Evolutionary conservation across 1,140 invertebrate species (phyloP).

Genomic region (Neodiprion fabricii): DNA sequence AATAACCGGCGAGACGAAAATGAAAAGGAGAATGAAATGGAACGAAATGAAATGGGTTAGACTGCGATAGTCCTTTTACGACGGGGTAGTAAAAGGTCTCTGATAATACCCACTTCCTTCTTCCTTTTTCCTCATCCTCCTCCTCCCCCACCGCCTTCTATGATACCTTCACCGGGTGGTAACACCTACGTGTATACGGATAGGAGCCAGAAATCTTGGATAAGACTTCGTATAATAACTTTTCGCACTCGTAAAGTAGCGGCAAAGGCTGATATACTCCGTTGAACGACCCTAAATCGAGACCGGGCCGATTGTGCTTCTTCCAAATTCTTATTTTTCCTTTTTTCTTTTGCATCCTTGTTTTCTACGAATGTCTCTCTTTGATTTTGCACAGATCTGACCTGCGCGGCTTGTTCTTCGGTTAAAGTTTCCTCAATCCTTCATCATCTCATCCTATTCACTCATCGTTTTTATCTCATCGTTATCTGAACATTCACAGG

Average conservation of each 20-base stretch:
- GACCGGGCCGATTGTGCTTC: no score
- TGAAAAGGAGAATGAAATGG: not conserved
- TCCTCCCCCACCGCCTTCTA: not conserved
- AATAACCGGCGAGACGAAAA: not conserved
- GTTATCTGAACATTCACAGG: no score
- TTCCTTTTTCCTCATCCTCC: not conserved
- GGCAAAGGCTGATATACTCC: not conserved
- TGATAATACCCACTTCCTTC: not conserved
- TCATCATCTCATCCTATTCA: no score
- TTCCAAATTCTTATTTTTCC: no score
- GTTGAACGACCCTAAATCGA: not conserved
- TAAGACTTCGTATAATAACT: conserved; percentile 2
- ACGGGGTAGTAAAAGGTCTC: not conserved
- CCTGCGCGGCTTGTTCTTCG: no score
- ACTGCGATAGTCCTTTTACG: not conserved
- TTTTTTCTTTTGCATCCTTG: no score
- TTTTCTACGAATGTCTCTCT: no score
- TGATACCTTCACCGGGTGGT: no score
- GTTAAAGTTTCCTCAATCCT: no score
- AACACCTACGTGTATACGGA: no score
- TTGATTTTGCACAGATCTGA: no score
- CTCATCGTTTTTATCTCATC: no score
- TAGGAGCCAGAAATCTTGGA: not conserved
- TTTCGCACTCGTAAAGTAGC: not conserved
- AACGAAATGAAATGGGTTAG: not conserved